Conservation (phyloP, 1,140 invertebrate species). For the Druon quercuslanigerum region DNA sequence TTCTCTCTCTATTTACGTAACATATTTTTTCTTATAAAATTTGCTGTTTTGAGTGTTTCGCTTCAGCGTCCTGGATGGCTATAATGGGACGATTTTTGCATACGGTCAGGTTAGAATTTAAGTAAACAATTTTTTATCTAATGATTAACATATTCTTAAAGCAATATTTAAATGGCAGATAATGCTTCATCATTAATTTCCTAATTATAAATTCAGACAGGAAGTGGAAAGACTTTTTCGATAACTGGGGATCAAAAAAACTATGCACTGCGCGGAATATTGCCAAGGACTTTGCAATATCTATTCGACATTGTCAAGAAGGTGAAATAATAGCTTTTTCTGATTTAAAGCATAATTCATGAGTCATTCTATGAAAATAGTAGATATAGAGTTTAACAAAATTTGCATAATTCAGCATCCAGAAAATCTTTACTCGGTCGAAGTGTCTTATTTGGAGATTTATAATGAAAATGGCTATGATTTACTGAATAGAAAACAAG, state of each 20-base stretch:
- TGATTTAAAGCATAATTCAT: background rate
- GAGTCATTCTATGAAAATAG: conserved; percentile 4
- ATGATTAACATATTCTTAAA: conserved; percentile 37
- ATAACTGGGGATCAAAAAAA: conserved; percentile 79
- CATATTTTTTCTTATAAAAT: conserved; percentile 37
- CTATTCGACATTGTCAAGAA: conserved; percentile 77
- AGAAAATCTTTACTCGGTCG: conserved; percentile 67
- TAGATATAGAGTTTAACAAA: background rate
- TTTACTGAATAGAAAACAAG: conserved; percentile 78
- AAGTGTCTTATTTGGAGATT: conserved; percentile 77
- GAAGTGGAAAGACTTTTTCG: conserved; percentile 82
- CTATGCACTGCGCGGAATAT: conserved; percentile 77
- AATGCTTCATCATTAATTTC: background rate
- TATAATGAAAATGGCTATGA: conserved; percentile 80
- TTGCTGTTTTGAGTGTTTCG: conserved; percentile 39
- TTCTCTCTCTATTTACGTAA: conserved; percentile 27
- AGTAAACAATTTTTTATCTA: background rate
- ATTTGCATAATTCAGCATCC: conserved; percentile 55
- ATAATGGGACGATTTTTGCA: conserved; percentile 91
- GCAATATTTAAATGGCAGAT: conserved; percentile 14
- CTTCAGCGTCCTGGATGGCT: conserved; percentile 81
- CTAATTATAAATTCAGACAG: conserved; percentile 67
- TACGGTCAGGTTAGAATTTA: conserved; percentile 81
- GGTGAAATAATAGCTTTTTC: conserved; percentile 55
- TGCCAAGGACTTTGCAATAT: conserved; percentile 77